These are phyloP conservation scores for Trichonephila clavata DNA, from an alignment of 1,140 invertebrate genomes.

Conservation along the genomic window DNA sequence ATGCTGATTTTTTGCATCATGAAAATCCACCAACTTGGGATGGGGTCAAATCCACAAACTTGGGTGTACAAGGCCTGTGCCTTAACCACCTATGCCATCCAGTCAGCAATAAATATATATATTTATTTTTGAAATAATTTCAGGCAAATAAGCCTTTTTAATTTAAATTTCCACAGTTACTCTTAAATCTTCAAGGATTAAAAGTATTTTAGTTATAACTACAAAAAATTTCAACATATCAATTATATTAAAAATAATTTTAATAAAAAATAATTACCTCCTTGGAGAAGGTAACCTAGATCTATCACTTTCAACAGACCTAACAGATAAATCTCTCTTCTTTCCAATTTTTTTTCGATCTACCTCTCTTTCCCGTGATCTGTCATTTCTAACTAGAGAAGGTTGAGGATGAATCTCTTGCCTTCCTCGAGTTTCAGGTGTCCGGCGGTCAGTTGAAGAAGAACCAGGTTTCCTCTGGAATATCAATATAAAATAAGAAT, in stretches of 20 bases:
- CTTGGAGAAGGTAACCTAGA: constrained; percentile 53
- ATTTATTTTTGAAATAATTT: too few relatives aligned
- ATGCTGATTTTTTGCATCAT: too few relatives aligned
- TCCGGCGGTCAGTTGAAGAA: constrained; percentile 36
- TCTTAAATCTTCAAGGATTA: too few relatives aligned
- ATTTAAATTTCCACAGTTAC: too few relatives aligned
- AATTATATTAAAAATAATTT: background rate
- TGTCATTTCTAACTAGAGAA: constrained; percentile 20
- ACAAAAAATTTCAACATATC: too few relatives aligned
- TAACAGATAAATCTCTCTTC: constrained; percentile 51
- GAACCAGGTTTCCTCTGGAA: constrained; percentile 40
- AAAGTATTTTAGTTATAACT: too few relatives aligned
- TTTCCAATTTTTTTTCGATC: constrained; percentile 60
- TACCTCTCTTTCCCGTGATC: constrained; percentile 50
- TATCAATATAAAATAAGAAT: background rate
- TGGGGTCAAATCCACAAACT: too few relatives aligned
- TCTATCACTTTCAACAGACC: constrained; percentile 69
- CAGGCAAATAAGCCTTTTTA: too few relatives aligned
- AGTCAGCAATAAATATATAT: too few relatives aligned
- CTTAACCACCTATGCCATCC: too few relatives aligned
- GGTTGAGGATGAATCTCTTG: constrained; percentile 58
- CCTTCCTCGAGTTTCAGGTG: constrained; percentile 53
- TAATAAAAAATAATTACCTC: constrained; percentile 38
- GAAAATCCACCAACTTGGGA: too few relatives aligned
- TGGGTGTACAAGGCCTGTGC: too few relatives aligned